Evolutionary conservation across 2,113 vertebrate species (phyloP).

Genomic region (Nannobrachium achirus): DNA sequence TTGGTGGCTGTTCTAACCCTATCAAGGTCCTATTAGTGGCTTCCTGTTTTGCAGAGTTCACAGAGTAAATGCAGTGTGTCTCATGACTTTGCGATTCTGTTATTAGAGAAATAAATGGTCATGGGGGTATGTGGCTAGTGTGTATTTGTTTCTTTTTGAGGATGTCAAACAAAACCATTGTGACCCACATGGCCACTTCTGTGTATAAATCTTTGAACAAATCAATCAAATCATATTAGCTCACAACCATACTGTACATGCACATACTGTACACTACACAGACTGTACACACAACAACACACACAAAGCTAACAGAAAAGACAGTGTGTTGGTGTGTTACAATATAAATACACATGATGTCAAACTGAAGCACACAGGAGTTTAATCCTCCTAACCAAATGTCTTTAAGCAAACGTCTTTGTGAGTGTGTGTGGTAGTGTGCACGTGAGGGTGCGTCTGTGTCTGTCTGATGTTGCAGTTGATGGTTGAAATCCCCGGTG

Average conservation of each 20-base stretch:
- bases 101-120: too few relatives aligned
- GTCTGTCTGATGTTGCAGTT: not conserved
- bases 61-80: too few relatives aligned
- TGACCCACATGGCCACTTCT: too few relatives aligned
- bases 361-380: not conserved
- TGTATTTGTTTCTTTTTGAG: too few relatives aligned
- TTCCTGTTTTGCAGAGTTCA: too few relatives aligned
- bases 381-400: not conserved
- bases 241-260: not conserved
- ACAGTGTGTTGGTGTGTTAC: not conserved
- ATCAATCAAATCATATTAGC: not conserved
- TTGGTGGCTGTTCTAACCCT: too few relatives aligned
- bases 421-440: not conserved
- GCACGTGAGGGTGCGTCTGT: not conserved
- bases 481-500: not conserved
- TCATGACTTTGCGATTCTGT: too few relatives aligned
- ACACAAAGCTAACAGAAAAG: not conserved
- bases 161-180: too few relatives aligned
- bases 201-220: too few relatives aligned
- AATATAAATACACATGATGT: not conserved
- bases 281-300: not conserved
- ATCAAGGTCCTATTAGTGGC: too few relatives aligned
- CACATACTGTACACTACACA: not conserved
- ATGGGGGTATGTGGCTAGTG: too few relatives aligned
- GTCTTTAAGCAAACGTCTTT: not conserved